Base-by-base conservation (phyloP, 2,797 vertebrate species). In the Steatocranus sp. region DNA sequence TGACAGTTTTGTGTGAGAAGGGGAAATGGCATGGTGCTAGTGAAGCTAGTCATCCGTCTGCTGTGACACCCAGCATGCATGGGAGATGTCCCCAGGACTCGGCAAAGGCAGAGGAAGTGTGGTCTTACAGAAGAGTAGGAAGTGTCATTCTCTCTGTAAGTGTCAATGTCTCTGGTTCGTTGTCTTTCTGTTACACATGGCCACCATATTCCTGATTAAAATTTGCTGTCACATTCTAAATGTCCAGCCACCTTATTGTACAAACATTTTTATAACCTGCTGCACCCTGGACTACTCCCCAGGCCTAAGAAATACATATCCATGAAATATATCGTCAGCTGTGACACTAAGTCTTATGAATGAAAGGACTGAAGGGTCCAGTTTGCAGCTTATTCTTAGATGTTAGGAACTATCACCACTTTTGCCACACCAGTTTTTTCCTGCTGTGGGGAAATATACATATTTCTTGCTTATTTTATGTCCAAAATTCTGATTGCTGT, bases 41-140 rank as follows among this genome's bases (percentile, higher is more conserved):
- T 85, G 84, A 89, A 94, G 85, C 89, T 79, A 92, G 90, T 93
- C 93, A 93, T 94, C 91, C 90, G 84, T 96, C 94, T 95, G 93
- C 90, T 92, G 87, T 93, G 94, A 95, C 91, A 93, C 89, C 88
- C 91, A 90, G 90, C 81, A 81, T 88, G 91, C 76, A 77, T 83
- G 82, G 91, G 90, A 93, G 90, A 91, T 93, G 91, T 94, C 94
- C 92, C 86, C 76, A 23, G 93, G 94, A 90, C 88, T 90, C 82
- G 48, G 87, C 87, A 46, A 87, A 81, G 83, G 82, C 79, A 76
- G 75, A 87, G 82, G 89, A 92, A 89, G 89, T 87, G 88, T 87
- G 90, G 56, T 76, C 49, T 78, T 87, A 84, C 88, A 84, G 91
- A 82, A 87, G 86, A 93, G 94, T 94, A 90, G 92, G 86, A 90